Base-by-base conservation (phyloP, 2,888 invertebrate species). In the Deladenus siricidicola region DNA sequence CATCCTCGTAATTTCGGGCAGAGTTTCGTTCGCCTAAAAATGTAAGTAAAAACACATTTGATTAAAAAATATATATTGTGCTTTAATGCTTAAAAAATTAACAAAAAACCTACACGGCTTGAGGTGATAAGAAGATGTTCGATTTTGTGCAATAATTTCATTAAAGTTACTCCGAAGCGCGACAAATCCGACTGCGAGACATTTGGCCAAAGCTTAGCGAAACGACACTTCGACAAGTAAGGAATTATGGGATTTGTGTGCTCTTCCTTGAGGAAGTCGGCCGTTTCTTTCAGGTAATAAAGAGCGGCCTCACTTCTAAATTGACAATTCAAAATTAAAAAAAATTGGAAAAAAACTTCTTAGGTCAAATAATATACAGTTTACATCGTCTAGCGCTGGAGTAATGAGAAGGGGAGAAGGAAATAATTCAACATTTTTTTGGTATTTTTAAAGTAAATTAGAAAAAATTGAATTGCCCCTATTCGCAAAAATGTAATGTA, bases 261-360 rank as follows among this genome's bases (percentile, higher is more conserved):
- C 6, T 56, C 28, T 4, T 30, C 51, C 17, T 49, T 56, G n/a
- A 60, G 17, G 52, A 60, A 60, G 39, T 60, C 58, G 28, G 60
- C 58, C 17, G 58, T 43, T 8, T 60, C 60, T 59, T 34, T 39
- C 23, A 45, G 21, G 21, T 54, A 48, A 28, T 24, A 60, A 21
- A 60, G 44, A 29, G 59, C 42, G 8, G 60, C 39, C 23, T 60
- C 60, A 28, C 26, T n/a, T 21, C 60, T 56, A 19, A 57, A n/a
- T n/a, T n/a, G n/a, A n/a, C n/a, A n/a, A n/a, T n/a, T n/a, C n/a
- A n/a, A n/a, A n/a, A n/a, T n/a, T n/a, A n/a, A n/a, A n/a, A n/a
- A n/a, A n/a, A n/a, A n/a, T n/a, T n/a, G n/a, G n/a, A n/a, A n/a
- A n/a, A n/a, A n/a, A n/a, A n/a, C n/a, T n/a, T n/a, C n/a, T n/a